Percentiles rank a stretch among this genome's conserved stretches.
These are phyloP conservation scores for Ochropleura plecta DNA, from an alignment of 2,888 invertebrate genomes.

Conservation along the genomic window DNA sequence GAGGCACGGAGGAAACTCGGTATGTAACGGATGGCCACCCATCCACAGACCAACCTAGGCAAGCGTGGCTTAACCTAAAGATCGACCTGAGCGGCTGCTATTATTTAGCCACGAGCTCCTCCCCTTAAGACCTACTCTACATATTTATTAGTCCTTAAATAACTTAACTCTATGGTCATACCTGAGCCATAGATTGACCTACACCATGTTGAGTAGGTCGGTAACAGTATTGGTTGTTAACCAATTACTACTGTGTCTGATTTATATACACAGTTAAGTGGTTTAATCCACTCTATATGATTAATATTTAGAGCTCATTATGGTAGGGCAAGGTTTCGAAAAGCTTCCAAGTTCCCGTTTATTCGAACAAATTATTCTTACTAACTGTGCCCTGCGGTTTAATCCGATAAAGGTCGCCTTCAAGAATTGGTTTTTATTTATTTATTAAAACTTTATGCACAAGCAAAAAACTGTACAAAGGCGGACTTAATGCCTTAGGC, in stretches of 20 bases:
- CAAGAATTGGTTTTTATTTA: background rate
- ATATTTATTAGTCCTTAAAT: background rate
- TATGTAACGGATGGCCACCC: too few relatives aligned
- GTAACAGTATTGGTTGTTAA: background rate
- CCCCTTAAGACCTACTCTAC: background rate
- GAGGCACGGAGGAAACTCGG: too few relatives aligned
- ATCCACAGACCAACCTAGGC: too few relatives aligned
- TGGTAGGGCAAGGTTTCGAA: background rate
- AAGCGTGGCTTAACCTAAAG: too few relatives aligned
- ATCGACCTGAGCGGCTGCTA: too few relatives aligned
- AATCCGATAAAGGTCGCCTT: background rate
- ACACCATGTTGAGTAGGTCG: background rate
- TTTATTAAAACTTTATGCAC: too few relatives aligned
- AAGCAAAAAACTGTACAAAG: too few relatives aligned
- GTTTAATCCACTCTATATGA: conserved; percentile 12
- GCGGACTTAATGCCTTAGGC: too few relatives aligned
- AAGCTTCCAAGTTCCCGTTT: background rate
- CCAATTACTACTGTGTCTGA: background rate
- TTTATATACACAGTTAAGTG: background rate
- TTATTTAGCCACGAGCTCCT: too few relatives aligned
- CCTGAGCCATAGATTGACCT: background rate
- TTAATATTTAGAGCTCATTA: conserved; percentile 12
- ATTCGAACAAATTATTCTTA: background rate
- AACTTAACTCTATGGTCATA: background rate
- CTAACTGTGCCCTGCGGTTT: background rate